Base-by-base conservation (phyloP, 2,797 vertebrate species). In the Lateolabrax maculatus region DNA sequence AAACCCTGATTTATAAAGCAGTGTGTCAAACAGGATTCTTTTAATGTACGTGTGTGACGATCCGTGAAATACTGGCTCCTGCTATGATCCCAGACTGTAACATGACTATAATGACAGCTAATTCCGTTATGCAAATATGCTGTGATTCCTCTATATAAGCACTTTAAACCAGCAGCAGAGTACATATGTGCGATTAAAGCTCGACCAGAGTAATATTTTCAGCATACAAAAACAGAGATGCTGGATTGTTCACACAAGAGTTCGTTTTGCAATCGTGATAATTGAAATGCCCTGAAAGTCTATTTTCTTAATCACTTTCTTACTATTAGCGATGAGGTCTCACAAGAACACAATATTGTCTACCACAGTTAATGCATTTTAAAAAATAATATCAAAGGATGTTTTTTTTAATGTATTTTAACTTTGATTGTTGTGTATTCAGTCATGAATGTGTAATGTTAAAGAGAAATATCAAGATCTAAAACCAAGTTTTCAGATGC, bases 1-100 rank as follows among this genome's bases (percentile, higher is more conserved):
- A 37, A 60, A 29, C 41, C 19, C 48, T 66, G 44, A n/a, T 80
- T 84, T 73, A 29, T 31, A 60, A 73, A 76, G 72, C 62, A 2
- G 53, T 61, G 52, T 76, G 57, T 73, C 37, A 66, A 79, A 85
- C 52, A 71, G 72, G 67, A 87, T 84, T 44, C 37, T 51, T n/a
- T 60, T 49, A n/a, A 79, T 69, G 71, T 72, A 16, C 37, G 46
- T 68, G 51, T 71, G 71, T 49, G n/a, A 67, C 5, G 13, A 74
- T 71, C 29, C 64, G 34, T 72, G 48, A 77, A 71, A 66, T 48
- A 36, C 34, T 18, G 65, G 34, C 71, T 81, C 31, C 2, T 10
- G 48, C 60, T 68, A 2, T 60, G 77, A 78, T 78, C 52, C 7
- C 48, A 62, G 74, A 39, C 75, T 60, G 53, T 31, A 74, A 53